These are phyloP conservation scores for Cataglyphis cursor DNA, from an alignment of 2,888 invertebrate genomes.

Conservation along the genomic window DNA sequence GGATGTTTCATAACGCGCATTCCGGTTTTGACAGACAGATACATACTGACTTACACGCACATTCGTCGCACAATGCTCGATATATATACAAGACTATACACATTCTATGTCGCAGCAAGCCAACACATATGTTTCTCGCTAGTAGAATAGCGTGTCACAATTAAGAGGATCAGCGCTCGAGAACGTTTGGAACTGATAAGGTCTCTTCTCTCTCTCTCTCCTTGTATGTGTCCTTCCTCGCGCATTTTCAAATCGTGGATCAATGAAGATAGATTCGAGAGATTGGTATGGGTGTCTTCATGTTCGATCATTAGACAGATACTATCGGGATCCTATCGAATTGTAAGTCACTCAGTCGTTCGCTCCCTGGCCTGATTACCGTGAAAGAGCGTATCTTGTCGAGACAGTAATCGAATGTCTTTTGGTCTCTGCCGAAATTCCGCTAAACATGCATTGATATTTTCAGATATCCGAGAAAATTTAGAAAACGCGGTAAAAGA, in stretches of 20 bases:
- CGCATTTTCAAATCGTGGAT: conserved; percentile 72
- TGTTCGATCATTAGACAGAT: conserved; percentile 86
- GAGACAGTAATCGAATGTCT: conserved; percentile 23
- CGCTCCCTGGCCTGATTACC: conserved; percentile 79
- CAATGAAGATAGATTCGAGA: conserved; percentile 61
- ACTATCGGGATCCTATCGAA: conserved; percentile 84
- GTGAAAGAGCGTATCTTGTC: conserved; percentile 64
- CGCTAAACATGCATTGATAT: background rate
- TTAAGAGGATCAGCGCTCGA: conserved; percentile 83
- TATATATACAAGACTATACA: conserved; percentile 28
- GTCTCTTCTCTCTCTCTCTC: conserved; percentile 64
- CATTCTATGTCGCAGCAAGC: background rate
- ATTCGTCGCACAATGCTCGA: conserved; percentile 41
- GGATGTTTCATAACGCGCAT: conserved; percentile 77
- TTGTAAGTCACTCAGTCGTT: conserved; percentile 84
- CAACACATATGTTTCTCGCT: conserved; percentile 64
- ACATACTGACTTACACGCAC: conserved; percentile 33
- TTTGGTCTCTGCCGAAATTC: conserved; percentile 12
- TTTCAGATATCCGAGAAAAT: background rate
- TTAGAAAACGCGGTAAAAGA: background rate
- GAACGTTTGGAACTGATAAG: conserved; percentile 82
- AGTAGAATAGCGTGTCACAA: conserved; percentile 82
- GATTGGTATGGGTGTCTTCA: conserved; percentile 82
- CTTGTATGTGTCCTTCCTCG: background rate
- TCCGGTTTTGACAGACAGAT: conserved; percentile 71